Evolutionary conservation across 2,797 vertebrate genomes (phyloP), one percentile per base, ranked within the genome.

Genomic region (Microcaecilia unicolor): DNA sequence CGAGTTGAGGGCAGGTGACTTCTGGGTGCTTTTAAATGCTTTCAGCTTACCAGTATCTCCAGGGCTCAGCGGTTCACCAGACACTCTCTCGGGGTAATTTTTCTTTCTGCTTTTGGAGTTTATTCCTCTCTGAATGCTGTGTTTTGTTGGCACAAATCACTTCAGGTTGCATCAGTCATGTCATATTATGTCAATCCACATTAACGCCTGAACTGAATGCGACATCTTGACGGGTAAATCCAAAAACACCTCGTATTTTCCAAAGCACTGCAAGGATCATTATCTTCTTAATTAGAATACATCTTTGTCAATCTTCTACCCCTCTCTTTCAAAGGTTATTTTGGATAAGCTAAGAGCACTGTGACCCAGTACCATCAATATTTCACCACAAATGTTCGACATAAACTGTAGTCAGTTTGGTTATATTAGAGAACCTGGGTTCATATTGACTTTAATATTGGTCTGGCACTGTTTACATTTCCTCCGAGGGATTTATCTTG

Each of bases 101-200:
- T 43, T 32, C 43, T 43, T 34, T 43, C 10, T 16, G 28, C 22
- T 14, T 16, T 18, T 43, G n/a, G n/a, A n/a, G n/a, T 43, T 37
- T 29, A 31, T 34, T n/a, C n/a, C 41, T 33, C 33, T 31, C 15
- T 40, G n/a, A 12, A 23, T 9, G 35, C 29, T 18, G 19, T 15
- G 9, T 29, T n/a, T n/a, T n/a, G 40, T 34, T 34, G 31, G 42
- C 34, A 26, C 43, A 43, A 43, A 28, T 32, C 26, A 35, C 32
- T 43, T 25, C 32, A 43, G 40, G 31, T 34, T 43, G 40, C 40
- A 43, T 27, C 32, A 24, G 40, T 43, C 40, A 34, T 29, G 40
- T 34, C 40, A 43, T 5, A 34, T 43, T 43, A 43, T 19, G 29
- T 43, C 25, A 43, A 21, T 43, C 40, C 25, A 29, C 15, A 35